Percentiles rank a stretch among this genome's conserved stretches.
phyloP scores from a whole-genome alignment of 2,888 invertebrate species.

The Conus canariensis region DNA sequence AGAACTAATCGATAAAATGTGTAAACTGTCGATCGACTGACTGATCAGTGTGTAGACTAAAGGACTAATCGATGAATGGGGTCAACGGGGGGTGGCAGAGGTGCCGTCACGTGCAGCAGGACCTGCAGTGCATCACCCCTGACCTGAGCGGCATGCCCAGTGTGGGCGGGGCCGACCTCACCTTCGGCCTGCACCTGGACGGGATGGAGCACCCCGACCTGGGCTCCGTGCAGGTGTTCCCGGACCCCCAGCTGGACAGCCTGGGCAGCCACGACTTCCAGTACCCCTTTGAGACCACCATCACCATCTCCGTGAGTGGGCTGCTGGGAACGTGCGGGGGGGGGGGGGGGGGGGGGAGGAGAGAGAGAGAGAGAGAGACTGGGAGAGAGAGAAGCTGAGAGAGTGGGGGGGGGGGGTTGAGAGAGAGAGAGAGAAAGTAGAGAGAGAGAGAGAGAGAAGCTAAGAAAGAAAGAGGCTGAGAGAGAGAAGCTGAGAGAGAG shows the following conservation, averaged over 20 bases:
- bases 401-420: background rate
- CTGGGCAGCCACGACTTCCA: constrained; percentile 46
- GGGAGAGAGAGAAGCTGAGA: background rate
- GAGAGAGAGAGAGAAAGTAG: background rate
- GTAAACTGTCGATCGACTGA: too few species aligned
- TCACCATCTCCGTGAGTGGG: constrained; percentile 48
- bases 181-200: constrained; percentile 46
- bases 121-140: constrained; percentile 43
- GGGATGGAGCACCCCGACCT: constrained; percentile 26
- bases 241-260: constrained; percentile 40
- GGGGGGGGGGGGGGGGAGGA: background rate
- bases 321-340: background rate
- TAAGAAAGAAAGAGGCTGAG: background rate
- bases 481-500: background rate
- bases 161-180: constrained; percentile 12
- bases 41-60: too few species aligned
- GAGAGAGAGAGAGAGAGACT: background rate
- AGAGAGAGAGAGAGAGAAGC: background rate
- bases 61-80: too few species aligned
- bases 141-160: constrained; percentile 8
- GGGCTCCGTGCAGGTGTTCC: constrained; percentile 31
- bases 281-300: constrained; percentile 52
- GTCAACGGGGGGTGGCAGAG: constrained; percentile 12
- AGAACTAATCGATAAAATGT: too few species aligned
- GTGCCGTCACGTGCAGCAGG: constrained; percentile 39